Base-by-base conservation (phyloP, 2,113 vertebrate genomes). In the Dicentrarchus labrax region DNA sequence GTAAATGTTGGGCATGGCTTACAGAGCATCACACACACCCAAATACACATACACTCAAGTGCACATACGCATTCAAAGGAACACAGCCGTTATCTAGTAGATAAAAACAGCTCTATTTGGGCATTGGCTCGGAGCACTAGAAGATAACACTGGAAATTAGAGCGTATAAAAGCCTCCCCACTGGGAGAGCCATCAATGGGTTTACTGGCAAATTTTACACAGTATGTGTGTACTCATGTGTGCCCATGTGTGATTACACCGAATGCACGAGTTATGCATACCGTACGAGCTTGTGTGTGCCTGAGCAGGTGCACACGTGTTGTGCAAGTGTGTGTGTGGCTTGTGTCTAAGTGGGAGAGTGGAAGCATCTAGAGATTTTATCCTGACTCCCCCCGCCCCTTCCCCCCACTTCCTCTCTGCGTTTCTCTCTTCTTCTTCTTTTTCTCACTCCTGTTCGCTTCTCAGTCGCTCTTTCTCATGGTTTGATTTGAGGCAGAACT, bases 401-500 rank as follows among this genome's bases (percentile, higher is more conserved):
- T 3, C 36, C 10, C 6, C 16, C n/a, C 5, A 21, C 9, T 19
- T 41, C 62, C 30, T 36, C 41, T 17, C 4, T 5, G 0, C 5
- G 0, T 62, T 50, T 50, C 45, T 36, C 38, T 4, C 61, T 41
- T n/a, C 22, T 68, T 66, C 66, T 77, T 59, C 59, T 19, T 30
- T n/a, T 71, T 67, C 70, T 82, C 70, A 57, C 24, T 76, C 73
- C 56, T 64, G 41, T 74, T 19, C 38, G 1, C 62, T 60, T 30
- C 61, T 24, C 69, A 50, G 45, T 79, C 36, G 2, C 77, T 86
- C 82, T 78, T 87, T 84, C 86, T 90, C 76, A 68, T 84, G 87
- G 89, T 91, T 92, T 91, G 87, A 94, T 93, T 92, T 82, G 87
- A 85, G 84, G 86, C 92, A 92, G 86, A 92, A 94, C 94, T 92